These are phyloP conservation scores for Odocoileus hemionus DNA, from an alignment of 2,113 vertebrate species.

Conservation along the genomic window DNA sequence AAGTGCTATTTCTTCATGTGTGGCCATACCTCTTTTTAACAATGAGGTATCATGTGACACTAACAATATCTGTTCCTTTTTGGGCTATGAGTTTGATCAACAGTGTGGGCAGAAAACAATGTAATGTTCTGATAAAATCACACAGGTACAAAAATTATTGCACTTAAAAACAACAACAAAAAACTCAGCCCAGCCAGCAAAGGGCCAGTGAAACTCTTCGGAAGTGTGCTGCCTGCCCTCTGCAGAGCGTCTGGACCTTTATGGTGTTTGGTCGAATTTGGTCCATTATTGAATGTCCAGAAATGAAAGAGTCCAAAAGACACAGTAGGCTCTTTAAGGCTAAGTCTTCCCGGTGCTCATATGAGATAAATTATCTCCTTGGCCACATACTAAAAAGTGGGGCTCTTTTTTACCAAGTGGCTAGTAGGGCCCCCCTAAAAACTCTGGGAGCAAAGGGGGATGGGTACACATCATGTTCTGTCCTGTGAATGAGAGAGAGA, in stretches of 20 bases:
- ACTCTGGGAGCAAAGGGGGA: constrained; percentile 83
- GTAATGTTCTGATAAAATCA: constrained; percentile 67
- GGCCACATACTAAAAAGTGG: constrained; percentile 72
- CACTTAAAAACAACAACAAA: constrained; percentile 51
- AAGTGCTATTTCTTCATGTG: constrained; percentile 53
- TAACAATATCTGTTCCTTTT: constrained; percentile 69
- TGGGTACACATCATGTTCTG: constrained; percentile 73
- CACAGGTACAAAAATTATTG: constrained; percentile 73
- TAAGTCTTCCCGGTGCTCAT: constrained; percentile 83
- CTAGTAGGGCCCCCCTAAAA: constrained; percentile 58
- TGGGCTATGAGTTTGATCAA: constrained; percentile 62
- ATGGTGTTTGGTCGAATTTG: constrained; percentile 71
- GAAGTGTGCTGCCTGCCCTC: constrained; percentile 58
- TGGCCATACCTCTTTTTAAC: constrained; percentile 66
- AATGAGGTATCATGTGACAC: constrained; percentile 77
- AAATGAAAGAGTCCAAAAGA: constrained; percentile 82
- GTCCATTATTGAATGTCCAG: constrained; percentile 79
- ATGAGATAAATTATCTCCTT: constrained; percentile 66
- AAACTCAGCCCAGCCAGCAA: constrained; percentile 72
- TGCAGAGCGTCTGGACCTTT: constrained; percentile 64
- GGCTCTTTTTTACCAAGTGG: constrained; percentile 72
- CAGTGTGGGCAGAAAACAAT: constrained; percentile 69
- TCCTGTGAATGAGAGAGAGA: constrained; percentile 66
- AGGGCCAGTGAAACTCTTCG: constrained; percentile 18
- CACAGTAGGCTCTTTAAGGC: constrained; percentile 90